Conservation (phyloP, 2,888 invertebrate species). For the Rhingia campestris region DNA sequence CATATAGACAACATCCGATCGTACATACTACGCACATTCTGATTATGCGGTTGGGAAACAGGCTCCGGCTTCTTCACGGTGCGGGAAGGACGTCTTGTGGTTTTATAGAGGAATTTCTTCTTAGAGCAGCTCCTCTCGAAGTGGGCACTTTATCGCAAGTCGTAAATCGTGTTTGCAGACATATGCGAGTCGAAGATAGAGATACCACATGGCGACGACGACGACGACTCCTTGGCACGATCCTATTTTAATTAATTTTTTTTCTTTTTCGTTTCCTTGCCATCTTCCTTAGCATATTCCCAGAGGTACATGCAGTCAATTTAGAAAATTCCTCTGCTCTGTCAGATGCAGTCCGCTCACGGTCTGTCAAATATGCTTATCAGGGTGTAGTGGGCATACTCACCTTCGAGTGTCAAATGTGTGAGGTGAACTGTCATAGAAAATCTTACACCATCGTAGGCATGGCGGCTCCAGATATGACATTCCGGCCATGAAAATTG, state of each 20-base stretch:
- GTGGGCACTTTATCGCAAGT: conserved; percentile 63
- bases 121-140: conserved; percentile 32
- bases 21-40: conserved; percentile 54
- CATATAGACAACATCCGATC: conserved; percentile 33
- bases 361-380: conserved; percentile 43
- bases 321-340: conserved; percentile 8
- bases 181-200: conserved; percentile 1
- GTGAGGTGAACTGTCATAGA: neutral
- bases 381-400: conserved; percentile 4
- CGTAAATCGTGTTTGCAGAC: conserved; percentile 65
- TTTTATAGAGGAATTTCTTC: conserved; percentile 62
- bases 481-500: conserved; percentile 4
- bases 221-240: conserved; percentile 45
- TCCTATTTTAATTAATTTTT: conserved; percentile 66
- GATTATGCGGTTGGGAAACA: conserved; percentile 41
- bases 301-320: neutral
- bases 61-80: conserved; percentile 8
- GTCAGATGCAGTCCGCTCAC: conserved; percentile 26
- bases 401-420: conserved; percentile 33
- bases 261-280: neutral
- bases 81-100: conserved; percentile 64
- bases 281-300: conserved; percentile 11
- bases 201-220: conserved; percentile 10
- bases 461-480: neutral
- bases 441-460: neutral